These are phyloP conservation scores for Trilocha varians DNA, from an alignment of 2,888 invertebrate species.

Conservation along the genomic window DNA sequence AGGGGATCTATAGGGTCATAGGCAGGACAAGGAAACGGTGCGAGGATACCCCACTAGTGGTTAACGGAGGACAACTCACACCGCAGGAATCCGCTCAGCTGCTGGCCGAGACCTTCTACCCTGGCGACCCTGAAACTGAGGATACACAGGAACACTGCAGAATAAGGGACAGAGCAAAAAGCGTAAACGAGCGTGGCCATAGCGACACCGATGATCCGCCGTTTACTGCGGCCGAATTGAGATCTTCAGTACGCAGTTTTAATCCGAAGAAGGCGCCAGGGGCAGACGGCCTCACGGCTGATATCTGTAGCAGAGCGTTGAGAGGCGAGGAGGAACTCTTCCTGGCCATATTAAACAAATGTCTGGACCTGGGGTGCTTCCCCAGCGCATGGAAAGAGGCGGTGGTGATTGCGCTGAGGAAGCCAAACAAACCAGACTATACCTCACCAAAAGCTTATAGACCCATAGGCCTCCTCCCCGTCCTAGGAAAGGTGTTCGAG, in stretches of 20 bases:
- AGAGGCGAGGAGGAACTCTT: neutral
- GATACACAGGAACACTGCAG: constrained; percentile 4
- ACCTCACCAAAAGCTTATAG: too few species aligned
- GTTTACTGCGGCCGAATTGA: constrained; percentile 8
- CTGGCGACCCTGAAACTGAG: neutral
- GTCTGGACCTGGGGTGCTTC: too few species aligned
- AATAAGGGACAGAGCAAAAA: neutral
- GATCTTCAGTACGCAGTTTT: neutral
- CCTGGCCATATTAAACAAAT: constrained; percentile 6
- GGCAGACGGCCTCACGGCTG: constrained; percentile 6
- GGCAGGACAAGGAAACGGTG: too few species aligned
- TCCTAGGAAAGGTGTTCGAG: constrained; percentile 7
- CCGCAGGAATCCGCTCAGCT: neutral
- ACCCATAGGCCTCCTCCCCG: constrained; percentile 4
- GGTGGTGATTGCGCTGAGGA: too few species aligned
- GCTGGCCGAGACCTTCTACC: constrained; percentile 1
- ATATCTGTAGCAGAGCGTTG: constrained; percentile 1
- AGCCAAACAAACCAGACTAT: too few species aligned
- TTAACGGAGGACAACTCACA: neutral
- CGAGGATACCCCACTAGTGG: constrained; percentile 3
- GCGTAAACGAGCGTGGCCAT: neutral
- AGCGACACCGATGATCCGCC: constrained; percentile 6
- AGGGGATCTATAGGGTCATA: constrained; percentile 5
- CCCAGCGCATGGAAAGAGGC: too few species aligned
- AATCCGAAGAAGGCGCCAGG: constrained; percentile 9